These are phyloP conservation scores for Gymnothorax javanicus DNA, from an alignment of 2,797 vertebrate species.

Conservation along the genomic window DNA sequence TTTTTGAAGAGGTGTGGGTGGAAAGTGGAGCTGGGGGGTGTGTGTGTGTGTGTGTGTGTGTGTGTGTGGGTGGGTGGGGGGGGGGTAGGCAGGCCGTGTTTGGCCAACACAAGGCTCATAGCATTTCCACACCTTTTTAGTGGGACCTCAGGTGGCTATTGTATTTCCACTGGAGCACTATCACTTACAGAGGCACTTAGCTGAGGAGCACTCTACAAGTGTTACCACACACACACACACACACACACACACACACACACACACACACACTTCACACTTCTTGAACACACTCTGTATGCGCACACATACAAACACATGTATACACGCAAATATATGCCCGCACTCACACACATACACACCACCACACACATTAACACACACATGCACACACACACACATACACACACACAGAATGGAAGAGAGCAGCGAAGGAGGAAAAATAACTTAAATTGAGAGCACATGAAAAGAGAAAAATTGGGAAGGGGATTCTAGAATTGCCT, in stretches of 20 bases:
- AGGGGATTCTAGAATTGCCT: background rate
- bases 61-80: too few species aligned
- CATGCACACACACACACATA: background rate
- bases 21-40: background rate
- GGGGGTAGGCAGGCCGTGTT: background rate
- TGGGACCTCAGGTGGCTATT: background rate
- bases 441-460: background rate
- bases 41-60: too few species aligned
- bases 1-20: background rate
- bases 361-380: too few species aligned
- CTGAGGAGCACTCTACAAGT: background rate
- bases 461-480: background rate
- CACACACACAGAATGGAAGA: background rate
- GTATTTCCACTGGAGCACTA: background rate
- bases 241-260: background rate
- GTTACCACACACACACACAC: background rate
- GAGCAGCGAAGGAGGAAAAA: background rate
- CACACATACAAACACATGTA: too few species aligned
- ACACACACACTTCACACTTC: background rate
- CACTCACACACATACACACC: background rate
- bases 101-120: background rate
- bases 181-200: constrained; percentile 1
- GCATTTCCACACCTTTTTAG: background rate
- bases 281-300: background rate
- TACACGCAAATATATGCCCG: background rate